Evolutionary conservation across 2,888 invertebrate species (phyloP).

Genomic region (Pteria penguin): DNA sequence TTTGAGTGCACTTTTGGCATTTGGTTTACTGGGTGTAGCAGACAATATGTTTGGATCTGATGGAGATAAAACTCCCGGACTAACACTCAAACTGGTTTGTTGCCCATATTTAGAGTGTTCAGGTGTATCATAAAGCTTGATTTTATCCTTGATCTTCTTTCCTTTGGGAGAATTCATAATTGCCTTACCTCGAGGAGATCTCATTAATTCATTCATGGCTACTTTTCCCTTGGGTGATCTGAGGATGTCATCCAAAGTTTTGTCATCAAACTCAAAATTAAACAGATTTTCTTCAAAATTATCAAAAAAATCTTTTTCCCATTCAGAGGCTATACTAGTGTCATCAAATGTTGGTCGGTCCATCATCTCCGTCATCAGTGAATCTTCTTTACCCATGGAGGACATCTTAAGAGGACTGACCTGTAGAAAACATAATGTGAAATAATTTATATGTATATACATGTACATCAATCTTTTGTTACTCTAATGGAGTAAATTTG

Average conservation of each 20-base stretch:
- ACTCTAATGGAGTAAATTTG: no score
- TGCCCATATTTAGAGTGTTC: slow-evolving; percentile 14
- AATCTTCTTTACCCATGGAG: slow-evolving; percentile 1
- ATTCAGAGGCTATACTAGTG: slow-evolving; percentile 57
- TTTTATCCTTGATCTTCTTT: slow-evolving; percentile 27
- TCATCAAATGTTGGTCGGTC: slow-evolving; percentile 21
- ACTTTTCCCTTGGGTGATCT: slow-evolving; percentile 60
- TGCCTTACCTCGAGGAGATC: slow-evolving; percentile 50
- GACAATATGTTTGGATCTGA: slow-evolving; percentile 57
- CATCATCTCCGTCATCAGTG: slow-evolving; percentile 25
- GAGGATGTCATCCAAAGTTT: slow-evolving; percentile 58
- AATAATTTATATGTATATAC: no score
- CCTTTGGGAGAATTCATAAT: slow-evolving; percentile 45
- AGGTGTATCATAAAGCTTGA: slow-evolving; percentile 26
- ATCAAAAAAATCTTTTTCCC: slow-evolving; percentile 67
- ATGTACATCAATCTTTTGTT: no score
- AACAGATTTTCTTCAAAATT: slow-evolving; percentile 68
- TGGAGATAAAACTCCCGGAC: slow-evolving; percentile 21
- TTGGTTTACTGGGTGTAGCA: slow-evolving; percentile 53
- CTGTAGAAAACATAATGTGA: neutral
- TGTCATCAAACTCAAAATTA: slow-evolving; percentile 55
- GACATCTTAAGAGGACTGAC: slow-evolving; percentile 43
- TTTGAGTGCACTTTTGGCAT: slow-evolving; percentile 28
- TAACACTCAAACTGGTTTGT: neutral
- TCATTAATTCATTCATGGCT: slow-evolving; percentile 48